Percentiles rank a stretch among this genome's conserved stretches.
phyloP scores from a whole-genome alignment of 2,797 vertebrate species.

The Microtus obscurus region DNA sequence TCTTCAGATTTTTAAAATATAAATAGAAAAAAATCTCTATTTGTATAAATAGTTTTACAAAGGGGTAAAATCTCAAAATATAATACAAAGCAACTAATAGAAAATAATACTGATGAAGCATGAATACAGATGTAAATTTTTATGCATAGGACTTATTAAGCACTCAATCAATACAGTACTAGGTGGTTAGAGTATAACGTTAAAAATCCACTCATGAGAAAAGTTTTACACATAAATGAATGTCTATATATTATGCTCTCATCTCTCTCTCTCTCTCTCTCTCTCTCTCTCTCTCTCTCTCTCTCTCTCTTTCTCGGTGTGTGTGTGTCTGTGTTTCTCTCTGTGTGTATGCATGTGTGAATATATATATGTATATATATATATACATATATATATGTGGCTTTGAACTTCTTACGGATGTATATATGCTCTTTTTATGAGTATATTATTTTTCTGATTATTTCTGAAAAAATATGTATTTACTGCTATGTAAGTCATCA shows the following conservation, averaged over 20 bases:
- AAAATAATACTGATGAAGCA: slow-evolving; percentile 13
- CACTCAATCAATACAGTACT: neutral
- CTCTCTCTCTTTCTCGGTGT: too few relatives aligned
- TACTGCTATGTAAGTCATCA: neutral
- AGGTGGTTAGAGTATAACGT: neutral
- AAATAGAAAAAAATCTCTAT: neutral
- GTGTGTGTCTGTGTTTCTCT: too few relatives aligned
- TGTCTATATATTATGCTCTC: neutral
- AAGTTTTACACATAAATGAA: slow-evolving; percentile 32
- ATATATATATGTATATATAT: too few relatives aligned
- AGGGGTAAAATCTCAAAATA: neutral
- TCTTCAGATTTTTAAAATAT: slow-evolving; percentile 18
- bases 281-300: neutral
- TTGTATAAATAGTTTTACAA: neutral
- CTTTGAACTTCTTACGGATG: neutral
- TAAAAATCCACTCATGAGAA: neutral
- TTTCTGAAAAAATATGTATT: slow-evolving; percentile 1
- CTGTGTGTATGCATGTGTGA: neutral
- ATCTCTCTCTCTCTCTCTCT: neutral
- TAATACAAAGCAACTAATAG: slow-evolving; percentile 27
- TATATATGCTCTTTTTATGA: neutral
- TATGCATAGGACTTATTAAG: neutral
- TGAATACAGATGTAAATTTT: neutral
- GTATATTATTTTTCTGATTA: slow-evolving; percentile 33
- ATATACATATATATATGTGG: neutral